Base-by-base conservation (phyloP, 64 coral and sea anemone species). In the Pachyseris speciosa region DNA sequence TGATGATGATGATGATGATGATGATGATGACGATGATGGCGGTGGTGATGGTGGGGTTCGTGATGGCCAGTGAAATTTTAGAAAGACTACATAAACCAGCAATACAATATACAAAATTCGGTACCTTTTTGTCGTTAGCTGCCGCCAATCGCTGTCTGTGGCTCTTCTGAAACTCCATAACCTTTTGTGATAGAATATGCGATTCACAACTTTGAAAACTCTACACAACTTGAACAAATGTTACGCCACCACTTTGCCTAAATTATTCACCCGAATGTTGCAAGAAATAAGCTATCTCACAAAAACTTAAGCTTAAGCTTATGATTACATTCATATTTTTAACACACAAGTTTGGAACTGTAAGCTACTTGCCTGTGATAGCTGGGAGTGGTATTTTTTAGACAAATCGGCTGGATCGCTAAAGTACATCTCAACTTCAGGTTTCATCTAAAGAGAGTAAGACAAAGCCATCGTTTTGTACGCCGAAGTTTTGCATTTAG, bases 371-470 rank as follows among this genome's bases (percentile, higher is more conserved):
- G 93, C 97, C 90, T 99, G 97, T 25, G 84, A 87, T 22, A 95
- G 74, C 59, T 95, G 89, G 41, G 89, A 93, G 19, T 86, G 86
- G 25, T 99, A 87, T 67, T 92, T 95, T 44, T 88, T 93, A 36
- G 92, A 78, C 19, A 99, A 85, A 45, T 91, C 85, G 33, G 55
- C 89, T 67, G 92, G 86, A 66, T 99, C 90, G 19, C 76, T 93
- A 53, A 99, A 99, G 59, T 90, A 95, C 86, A 95, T 87, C 86
- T 99, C 93, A 50, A 98, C 96, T 51, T 98, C 96, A 32, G 93
- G 96, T 89, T 98, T 98, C 85, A 98, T 92, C 96, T 98, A 28
- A 30, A 25, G 38, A 8, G 15, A 31, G 59, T 34, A 43, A 47
- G n/a, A 80, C n/a, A 26, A 8, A 80, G 22, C 15, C 34, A 17